Percentiles rank a stretch among this genome's conserved stretches.
Conservation (phyloP, 30 jellyfish, hydroid and myxozoan species). For the Turritopsis dohrnii region DNA sequence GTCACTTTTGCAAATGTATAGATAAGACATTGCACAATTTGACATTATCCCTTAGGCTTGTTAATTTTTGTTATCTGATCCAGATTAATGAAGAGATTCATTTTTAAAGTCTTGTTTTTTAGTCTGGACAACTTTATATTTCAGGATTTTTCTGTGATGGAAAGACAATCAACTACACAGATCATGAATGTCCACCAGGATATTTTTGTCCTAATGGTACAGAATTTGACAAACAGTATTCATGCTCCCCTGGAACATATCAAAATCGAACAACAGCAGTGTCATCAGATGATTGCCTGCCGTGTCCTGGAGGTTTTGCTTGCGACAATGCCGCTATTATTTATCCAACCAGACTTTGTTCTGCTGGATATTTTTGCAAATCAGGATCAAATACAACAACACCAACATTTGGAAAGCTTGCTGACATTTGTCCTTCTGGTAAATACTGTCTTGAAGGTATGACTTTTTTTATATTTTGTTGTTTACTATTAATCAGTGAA, state of each 20-base stretch:
- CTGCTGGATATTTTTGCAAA: slow-evolving; percentile 90
- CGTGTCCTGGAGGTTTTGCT: slow-evolving; percentile 71
- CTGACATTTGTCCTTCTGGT: slow-evolving; percentile 89
- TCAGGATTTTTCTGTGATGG: slow-evolving; percentile 76
- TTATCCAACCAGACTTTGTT: slow-evolving; percentile 66
- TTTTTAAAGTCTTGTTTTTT: too few relatives aligned
- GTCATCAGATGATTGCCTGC: slow-evolving; percentile 66
- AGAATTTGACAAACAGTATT: slow-evolving; percentile 49
- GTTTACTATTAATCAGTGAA: not conserved
- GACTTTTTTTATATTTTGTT: not conserved
- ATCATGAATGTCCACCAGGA: slow-evolving; percentile 82
- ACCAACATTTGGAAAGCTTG: slow-evolving; percentile 65
- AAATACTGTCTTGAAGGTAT: slow-evolving; percentile 82
- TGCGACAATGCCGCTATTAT: slow-evolving; percentile 76
- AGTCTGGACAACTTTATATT: not conserved
- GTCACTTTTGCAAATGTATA: too few relatives aligned
- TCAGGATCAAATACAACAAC: slow-evolving; percentile 83
- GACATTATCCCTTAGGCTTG: too few relatives aligned
- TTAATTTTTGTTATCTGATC: too few relatives aligned
- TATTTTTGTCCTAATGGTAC: slow-evolving; percentile 82
- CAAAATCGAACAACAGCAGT: slow-evolving; percentile 71
- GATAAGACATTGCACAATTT: too few relatives aligned
- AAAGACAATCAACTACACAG: slow-evolving; percentile 47
- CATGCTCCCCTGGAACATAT: slow-evolving; percentile 89
- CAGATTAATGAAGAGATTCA: too few relatives aligned